These are phyloP conservation scores for Oryzias dopingdopingensis DNA, from an alignment of 2,797 vertebrate genomes.

Conservation along the genomic window DNA sequence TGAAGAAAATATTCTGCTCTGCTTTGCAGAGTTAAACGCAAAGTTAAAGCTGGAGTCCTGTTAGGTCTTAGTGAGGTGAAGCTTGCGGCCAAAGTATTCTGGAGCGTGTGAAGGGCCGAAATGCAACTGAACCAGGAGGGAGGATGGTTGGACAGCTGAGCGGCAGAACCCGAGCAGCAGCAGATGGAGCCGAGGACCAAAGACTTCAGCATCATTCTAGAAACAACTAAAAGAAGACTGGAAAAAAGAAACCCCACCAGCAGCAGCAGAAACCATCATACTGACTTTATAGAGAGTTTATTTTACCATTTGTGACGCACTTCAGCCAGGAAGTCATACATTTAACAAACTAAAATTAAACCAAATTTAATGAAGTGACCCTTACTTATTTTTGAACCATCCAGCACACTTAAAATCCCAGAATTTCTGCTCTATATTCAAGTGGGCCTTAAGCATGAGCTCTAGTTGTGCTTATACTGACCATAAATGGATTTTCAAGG, in stretches of 20 bases:
- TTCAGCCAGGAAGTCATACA: no score
- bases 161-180: constrained; percentile 56
- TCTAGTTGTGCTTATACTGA: no score
- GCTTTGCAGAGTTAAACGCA: constrained; percentile 6
- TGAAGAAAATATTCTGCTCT: constrained; percentile 14
- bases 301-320: no score
- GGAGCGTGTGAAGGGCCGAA: constrained; percentile 78
- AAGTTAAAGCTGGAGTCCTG: constrained; percentile 2
- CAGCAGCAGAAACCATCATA: neutral
- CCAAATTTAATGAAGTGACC: no score
- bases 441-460: no score
- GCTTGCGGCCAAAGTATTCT: constrained; percentile 88
- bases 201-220: constrained; percentile 73
- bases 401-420: no score
- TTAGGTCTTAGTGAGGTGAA: constrained; percentile 78
- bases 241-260: fast-evolving
- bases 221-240: neutral
- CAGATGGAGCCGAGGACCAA: constrained; percentile 53
- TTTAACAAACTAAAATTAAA: no score
- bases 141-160: constrained; percentile 64
- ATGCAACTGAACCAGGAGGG: constrained; percentile 54
- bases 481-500: no score
- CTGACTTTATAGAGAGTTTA: no score
- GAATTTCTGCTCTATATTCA: no score
- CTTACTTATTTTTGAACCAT: no score